Conservation (phyloP, 1,140 invertebrate genomes). For the Euwallacea similis region DNA sequence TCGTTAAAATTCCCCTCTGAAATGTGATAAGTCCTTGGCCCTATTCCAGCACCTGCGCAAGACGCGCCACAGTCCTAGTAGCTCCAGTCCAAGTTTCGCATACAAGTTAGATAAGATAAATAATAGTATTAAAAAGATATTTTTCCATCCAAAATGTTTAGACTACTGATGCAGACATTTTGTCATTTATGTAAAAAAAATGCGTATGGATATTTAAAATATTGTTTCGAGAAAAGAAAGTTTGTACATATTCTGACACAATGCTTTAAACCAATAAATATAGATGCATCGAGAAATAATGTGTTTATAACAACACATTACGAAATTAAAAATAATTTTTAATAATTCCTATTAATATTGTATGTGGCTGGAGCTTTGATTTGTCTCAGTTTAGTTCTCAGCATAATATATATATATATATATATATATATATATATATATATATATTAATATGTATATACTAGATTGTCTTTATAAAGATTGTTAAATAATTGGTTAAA, state of each 20-base stretch:
- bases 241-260: not conserved
- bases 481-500: conserved; percentile 33
- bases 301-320: not conserved
- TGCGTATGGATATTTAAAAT: not conserved
- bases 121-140: not conserved
- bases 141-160: conserved; percentile 1
- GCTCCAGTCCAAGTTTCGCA: conserved; percentile 13
- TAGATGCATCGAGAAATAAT: conserved; percentile 4
- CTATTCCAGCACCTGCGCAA: conserved; percentile 9
- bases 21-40: conserved; percentile 28
- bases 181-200: too few relatives aligned
- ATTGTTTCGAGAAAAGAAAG: not conserved
- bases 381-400: conserved; percentile 1
- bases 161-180: not conserved
- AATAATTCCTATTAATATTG: not conserved
- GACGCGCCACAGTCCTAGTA: not conserved
- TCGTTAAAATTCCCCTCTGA: conserved; percentile 13
- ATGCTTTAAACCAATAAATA: conserved; percentile 2
- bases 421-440: conserved; percentile 19
- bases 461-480: conserved; percentile 35
- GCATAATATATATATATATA: not conserved
- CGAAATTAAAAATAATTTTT: not conserved
- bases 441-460: conserved; percentile 19
- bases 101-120: not conserved
- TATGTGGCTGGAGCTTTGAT: conserved; percentile 11